These are phyloP conservation scores for Tridacna crocea DNA, from an alignment of 2,888 invertebrate species.

Conservation along the genomic window DNA sequence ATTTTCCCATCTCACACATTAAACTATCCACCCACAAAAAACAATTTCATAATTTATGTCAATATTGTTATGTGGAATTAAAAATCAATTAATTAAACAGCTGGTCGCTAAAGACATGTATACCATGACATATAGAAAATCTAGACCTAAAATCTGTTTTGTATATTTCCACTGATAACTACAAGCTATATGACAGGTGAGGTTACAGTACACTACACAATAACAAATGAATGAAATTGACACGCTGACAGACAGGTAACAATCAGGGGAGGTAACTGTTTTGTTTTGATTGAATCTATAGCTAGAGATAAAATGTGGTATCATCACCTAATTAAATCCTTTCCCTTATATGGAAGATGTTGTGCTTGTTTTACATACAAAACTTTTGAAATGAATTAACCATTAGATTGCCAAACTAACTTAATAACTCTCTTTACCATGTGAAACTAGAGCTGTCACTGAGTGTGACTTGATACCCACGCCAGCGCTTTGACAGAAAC, in stretches of 20 bases:
- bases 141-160: not conserved
- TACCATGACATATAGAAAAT: not conserved
- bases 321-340: too few species aligned
- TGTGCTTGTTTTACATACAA: too few species aligned
- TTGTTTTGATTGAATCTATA: constrained; percentile 14
- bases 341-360: too few species aligned
- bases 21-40: not conserved
- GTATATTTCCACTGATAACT: not conserved
- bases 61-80: constrained; percentile 6
- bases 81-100: constrained; percentile 20
- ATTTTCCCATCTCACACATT: not conserved
- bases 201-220: constrained; percentile 29
- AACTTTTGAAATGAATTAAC: too few species aligned
- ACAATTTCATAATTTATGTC: not conserved
- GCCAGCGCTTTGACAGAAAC: too few species aligned
- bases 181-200: constrained; percentile 43
- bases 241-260: constrained; percentile 40
- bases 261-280: constrained; percentile 46
- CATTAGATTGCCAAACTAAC: too few species aligned
- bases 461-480: too few species aligned
- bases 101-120: not conserved
- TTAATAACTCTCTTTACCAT: too few species aligned
- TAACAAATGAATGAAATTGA: constrained; percentile 53
- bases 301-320: too few species aligned
- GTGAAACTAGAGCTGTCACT: too few species aligned